Conservation (phyloP, 30 jellyfish, hydroid and myxozoan genomes). For the Catostylus mosaicus region DNA sequence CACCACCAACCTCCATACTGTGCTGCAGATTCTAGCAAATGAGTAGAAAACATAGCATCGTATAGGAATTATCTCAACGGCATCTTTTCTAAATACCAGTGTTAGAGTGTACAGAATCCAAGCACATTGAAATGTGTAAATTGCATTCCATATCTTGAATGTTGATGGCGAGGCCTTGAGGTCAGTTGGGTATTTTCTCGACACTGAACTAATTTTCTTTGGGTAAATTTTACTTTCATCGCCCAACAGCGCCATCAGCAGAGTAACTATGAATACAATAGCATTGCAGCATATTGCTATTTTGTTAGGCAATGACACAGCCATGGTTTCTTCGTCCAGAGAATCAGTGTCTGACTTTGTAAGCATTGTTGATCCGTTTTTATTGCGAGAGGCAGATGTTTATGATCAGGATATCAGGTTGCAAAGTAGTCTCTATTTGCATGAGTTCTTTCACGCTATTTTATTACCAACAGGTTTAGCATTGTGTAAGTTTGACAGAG, state of each 20-base stretch:
- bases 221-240: slow-evolving; percentile 17
- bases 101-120: slow-evolving; percentile 75
- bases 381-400: no score
- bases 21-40: slow-evolving; percentile 40
- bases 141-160: slow-evolving; percentile 74
- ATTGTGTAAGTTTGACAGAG: no score
- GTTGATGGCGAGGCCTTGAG: slow-evolving; percentile 28
- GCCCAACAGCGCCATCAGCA: slow-evolving; percentile 47
- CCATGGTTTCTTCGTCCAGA: slow-evolving; percentile 1
- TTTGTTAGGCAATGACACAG: slow-evolving; percentile 15
- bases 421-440: no score
- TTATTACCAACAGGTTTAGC: no score
- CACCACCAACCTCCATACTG: slow-evolving; percentile 15
- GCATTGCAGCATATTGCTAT: slow-evolving; percentile 12
- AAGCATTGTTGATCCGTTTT: no score
- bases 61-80: slow-evolving; percentile 27
- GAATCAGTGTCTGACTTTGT: not conserved
- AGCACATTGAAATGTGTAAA: slow-evolving; percentile 47
- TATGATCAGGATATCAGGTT: no score
- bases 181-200: slow-evolving; percentile 31
- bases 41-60: slow-evolving; percentile 33
- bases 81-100: slow-evolving; percentile 21
- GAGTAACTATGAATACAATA: slow-evolving; percentile 10
- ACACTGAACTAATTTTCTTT: not conserved
- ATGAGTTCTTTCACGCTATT: no score